Percentiles rank a stretch among this genome's conserved stretches.
phyloP scores from a whole-genome alignment of 1,140 invertebrate species.

The Whitmania pigra region DNA sequence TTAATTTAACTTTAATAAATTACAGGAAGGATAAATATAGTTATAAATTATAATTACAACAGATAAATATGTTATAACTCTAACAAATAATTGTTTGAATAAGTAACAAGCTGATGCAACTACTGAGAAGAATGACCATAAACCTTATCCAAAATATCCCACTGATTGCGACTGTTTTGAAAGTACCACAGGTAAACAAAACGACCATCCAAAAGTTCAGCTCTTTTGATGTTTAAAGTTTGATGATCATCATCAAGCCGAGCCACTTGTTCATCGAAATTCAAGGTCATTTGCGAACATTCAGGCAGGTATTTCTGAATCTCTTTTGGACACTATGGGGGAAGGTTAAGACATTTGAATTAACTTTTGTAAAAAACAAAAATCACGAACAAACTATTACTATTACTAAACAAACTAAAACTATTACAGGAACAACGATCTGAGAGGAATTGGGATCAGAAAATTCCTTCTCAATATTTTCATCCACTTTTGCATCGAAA shows the following conservation, averaged over 20 bases:
- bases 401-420: too few relatives aligned
- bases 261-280: background rate
- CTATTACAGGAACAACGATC: background rate
- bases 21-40: too few relatives aligned
- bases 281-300: background rate
- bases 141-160: background rate
- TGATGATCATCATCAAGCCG: background rate
- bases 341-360: background rate
- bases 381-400: background rate
- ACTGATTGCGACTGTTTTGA: background rate
- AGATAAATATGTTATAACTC: background rate
- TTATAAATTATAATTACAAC: background rate
- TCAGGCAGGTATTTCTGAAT: background rate
- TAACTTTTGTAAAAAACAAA: background rate
- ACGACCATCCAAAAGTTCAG: background rate
- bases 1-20: too few relatives aligned
- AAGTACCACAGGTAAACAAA: slow-evolving; percentile 5
- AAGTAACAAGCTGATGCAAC: background rate
- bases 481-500: background rate
- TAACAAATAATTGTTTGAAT: background rate
- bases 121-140: background rate
- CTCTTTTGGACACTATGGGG: background rate
- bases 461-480: background rate
- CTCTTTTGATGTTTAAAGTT: background rate
- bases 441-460: slow-evolving; percentile 7